Evolutionary conservation across 2,113 vertebrate species (phyloP).

Genomic region (Jacana jacana): DNA sequence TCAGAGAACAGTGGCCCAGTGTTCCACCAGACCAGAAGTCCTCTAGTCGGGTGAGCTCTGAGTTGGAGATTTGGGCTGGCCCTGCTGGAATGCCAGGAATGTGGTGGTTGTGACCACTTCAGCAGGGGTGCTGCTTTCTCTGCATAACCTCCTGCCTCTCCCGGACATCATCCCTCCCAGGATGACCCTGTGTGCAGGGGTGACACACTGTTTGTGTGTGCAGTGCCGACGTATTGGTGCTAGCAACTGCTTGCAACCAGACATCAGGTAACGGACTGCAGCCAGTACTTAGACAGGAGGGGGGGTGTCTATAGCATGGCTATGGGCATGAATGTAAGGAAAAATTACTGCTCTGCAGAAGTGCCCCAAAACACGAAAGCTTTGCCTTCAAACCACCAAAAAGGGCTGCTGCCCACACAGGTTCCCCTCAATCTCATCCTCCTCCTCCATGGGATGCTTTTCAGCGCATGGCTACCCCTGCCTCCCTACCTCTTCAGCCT

Average conservation of each 20-base stretch:
- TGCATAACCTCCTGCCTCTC: not conserved
- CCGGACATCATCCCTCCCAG: not conserved
- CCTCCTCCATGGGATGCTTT: not conserved
- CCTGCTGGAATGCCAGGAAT: conserved; percentile 16
- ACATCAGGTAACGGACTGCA: not conserved
- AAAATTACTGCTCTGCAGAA: not conserved
- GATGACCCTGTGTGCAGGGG: too few species aligned
- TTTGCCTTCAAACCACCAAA: not conserved
- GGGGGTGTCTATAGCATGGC: not conserved
- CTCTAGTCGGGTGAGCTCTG: rapidly evolving
- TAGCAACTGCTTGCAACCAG: rapidly evolving
- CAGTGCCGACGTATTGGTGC: not conserved
- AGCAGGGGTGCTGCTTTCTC: not conserved
- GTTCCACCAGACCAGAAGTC: not conserved
- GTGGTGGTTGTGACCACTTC: not conserved
- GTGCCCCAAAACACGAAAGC: not conserved
- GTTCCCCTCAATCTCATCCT: not conserved
- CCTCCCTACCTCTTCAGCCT: not conserved
- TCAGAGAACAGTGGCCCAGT: not conserved
- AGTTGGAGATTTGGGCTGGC: not conserved
- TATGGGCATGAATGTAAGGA: not conserved
- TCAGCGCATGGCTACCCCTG: rapidly evolving
- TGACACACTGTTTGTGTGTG: too few species aligned
- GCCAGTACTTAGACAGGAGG: not conserved
- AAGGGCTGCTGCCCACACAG: not conserved